Evolutionary conservation across 2,888 invertebrate species (phyloP).

Genomic region (Cyaniris semiargus): DNA sequence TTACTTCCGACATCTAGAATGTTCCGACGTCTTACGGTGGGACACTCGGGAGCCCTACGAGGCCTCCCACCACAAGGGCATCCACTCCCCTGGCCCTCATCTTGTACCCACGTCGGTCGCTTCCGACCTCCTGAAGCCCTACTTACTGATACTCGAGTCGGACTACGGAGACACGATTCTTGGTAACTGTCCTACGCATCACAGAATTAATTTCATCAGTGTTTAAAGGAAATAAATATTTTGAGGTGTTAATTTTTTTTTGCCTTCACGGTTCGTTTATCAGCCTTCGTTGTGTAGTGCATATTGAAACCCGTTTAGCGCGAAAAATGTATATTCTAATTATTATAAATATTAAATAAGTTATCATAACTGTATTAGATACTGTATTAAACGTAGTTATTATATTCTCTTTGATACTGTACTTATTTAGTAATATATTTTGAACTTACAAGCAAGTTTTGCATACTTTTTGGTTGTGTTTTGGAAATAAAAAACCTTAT

Average conservation of each 20-base stretch:
- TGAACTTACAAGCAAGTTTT: not conserved
- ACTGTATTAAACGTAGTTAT: too few species aligned
- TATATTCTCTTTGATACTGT: too few species aligned
- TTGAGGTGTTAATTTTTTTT: not conserved
- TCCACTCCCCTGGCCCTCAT: conserved; percentile 75
- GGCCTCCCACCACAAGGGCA: conserved; percentile 63
- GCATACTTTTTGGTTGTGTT: not conserved
- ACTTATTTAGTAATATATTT: not conserved
- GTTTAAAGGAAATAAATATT: not conserved
- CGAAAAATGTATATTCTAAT: not conserved
- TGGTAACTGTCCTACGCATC: conserved; percentile 68
- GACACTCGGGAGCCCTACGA: conserved; percentile 71
- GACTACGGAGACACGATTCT: conserved; percentile 77
- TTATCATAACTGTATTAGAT: not conserved
- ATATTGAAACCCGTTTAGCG: not conserved
- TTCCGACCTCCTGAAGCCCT: conserved; percentile 68
- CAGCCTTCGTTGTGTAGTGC: conserved; percentile 42
- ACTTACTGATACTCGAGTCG: conserved; percentile 71
- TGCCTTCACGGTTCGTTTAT: not conserved
- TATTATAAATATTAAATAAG: not conserved
- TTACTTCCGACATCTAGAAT: conserved; percentile 78
- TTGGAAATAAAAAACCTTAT: conserved; percentile 36
- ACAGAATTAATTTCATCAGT: conserved; percentile 58
- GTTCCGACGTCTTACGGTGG: conserved; percentile 81
- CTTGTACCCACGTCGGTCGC: conserved; percentile 79